Evolutionary conservation across 1,140 invertebrate species (phyloP), one percentile per base, ranked within the genome.

Genomic region (Drosophila kepulauana): DNA sequence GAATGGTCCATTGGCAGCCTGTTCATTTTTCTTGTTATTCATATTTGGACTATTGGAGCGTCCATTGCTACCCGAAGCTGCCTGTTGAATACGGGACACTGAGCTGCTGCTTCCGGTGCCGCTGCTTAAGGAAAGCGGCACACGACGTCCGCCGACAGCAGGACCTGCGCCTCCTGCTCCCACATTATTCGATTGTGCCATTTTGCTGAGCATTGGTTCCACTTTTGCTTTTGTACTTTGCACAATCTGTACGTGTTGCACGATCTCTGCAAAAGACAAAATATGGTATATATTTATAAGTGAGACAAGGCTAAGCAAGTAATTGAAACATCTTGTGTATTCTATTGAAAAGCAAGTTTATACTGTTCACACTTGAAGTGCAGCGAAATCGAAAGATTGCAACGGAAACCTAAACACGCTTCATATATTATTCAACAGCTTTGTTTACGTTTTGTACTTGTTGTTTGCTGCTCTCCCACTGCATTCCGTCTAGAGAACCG

Each of bases 131-230:
- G 91, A 81, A 8, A 92, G 58, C 20, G 87, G 91, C 2, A 82
- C 38, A 15, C 91, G 88, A 25, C 91, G 79, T 28, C 82, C 79
- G 5, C 81, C 46, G 15, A 69, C 11, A 43, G 56, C 51, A n/a
- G 69, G n/a, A 5, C 41, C 41, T 11, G 54, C 30, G 16, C 75
- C 75, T 1, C 45, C 72, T 5, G 59, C 67, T n/a, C 59, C 81
- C 4, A 49, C 33, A 75, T 69, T 80, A 41, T 78, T 88, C 11
- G 66, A 75, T 62, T 92, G 91, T n/a, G 79, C 76, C 72, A 91
- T 82, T 70, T 91, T 91, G 59, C 88, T 86, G 52, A 91, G 64
- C 91, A 91, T 89, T 75, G 20, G 49, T 6, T 49, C 35, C 33
- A 51, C 30, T 35, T 70, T 20, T 30, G 16, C 13, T 43, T 43